These are phyloP conservation scores for Chydorus sphaericus DNA, from an alignment of 2,888 invertebrate species.

Conservation along the genomic window DNA sequence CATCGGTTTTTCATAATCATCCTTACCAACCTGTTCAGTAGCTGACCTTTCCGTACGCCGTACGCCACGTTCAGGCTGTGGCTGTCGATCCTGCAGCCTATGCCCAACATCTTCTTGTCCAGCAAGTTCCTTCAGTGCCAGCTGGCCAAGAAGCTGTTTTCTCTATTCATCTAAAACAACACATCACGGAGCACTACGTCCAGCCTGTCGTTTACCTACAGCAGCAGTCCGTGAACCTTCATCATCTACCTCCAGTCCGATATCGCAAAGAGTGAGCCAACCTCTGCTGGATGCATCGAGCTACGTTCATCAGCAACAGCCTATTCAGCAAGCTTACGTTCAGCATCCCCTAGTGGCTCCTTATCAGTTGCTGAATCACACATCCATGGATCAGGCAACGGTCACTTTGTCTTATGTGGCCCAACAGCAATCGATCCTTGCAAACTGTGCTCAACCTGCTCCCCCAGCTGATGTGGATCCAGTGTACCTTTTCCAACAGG, in stretches of 20 bases:
- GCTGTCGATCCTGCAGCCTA: no score
- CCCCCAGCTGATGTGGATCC: constrained; percentile 14
- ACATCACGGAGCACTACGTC: not conserved
- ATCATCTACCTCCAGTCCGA: constrained; percentile 3
- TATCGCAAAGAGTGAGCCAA: constrained; percentile 15
- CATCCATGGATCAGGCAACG: no score
- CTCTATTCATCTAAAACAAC: constrained; percentile 1
- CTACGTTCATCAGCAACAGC: constrained; percentile 6
- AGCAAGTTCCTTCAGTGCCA: not conserved
- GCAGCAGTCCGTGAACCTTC: not conserved
- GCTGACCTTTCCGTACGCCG: not conserved
- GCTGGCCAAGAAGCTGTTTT: not conserved
- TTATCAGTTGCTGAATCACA: constrained; percentile 16
- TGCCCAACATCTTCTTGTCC: not conserved
- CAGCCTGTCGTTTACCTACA: not conserved
- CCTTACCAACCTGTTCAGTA: not conserved
- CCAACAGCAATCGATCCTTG: constrained; percentile 14
- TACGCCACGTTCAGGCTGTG: not conserved
- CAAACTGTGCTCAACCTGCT: constrained; percentile 14
- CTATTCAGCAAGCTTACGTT: constrained; percentile 8
- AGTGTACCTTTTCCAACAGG: constrained; percentile 10
- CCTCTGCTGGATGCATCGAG: constrained; percentile 13
- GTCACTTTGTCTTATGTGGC: no score
- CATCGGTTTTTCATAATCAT: not conserved
- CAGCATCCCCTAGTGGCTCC: constrained; percentile 21